Evolutionary conservation across 2,113 vertebrate genomes (phyloP), one percentile per base, ranked within the genome.

Genomic region (Chloropsis hardwickii): DNA sequence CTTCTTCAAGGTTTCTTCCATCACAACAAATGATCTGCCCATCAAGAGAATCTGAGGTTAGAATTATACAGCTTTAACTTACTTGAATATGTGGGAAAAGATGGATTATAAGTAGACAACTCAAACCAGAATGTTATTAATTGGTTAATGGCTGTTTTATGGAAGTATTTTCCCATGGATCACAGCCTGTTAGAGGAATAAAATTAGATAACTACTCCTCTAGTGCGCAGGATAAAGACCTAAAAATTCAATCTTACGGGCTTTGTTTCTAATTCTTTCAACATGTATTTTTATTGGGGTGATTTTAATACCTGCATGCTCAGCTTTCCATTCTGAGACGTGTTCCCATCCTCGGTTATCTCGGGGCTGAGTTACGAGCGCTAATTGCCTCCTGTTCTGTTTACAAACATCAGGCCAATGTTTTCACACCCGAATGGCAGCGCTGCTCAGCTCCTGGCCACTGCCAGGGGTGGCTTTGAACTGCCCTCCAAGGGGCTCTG

Each of bases 121-220:
- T 90, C 48, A 28, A 96, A 37, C 40, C 82, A 93, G 76, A 92
- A 88, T 15, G 14, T 88, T 97, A 96, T 94, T 96, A 96, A 95
- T 95, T 95, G 86, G 69, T 88, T 97, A 96, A 96, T 94, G 65
- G 65, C 12, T 84, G 60, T 90, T 96, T 96, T 94, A 96, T 92
- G 44, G 69, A 90, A 90, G 44, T 45, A 76, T 95, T 95, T 96
- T 96, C 92, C 94, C 94, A 96, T 89, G 86, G 82, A 95, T 86
- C 69, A 35, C 23, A 25, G 86, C n/a, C 61, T 81, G 35, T 78
- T 95, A 72, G 48, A 72, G 45, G 61, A 88, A 86, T 60, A 83
- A 93, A 92, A 92, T 90, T 54, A 78, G 79, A 50, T 84, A 94
- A 77, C 81, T 86, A 2, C 60, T 81, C 78, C 72, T 88, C 31